These are phyloP conservation scores for Acleris laterana DNA, from an alignment of 2,888 invertebrate species.

Conservation along the genomic window DNA sequence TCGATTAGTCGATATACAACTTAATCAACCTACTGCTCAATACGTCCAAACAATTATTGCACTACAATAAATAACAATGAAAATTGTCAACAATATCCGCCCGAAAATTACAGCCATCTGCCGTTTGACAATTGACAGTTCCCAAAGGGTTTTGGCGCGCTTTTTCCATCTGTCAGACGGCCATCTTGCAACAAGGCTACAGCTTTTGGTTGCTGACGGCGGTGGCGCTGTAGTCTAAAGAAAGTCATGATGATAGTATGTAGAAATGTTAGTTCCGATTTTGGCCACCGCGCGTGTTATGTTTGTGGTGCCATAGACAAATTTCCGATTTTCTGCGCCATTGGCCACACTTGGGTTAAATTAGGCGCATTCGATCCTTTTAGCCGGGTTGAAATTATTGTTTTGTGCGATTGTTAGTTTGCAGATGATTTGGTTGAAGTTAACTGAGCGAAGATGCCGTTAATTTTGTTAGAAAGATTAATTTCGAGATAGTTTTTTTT, in stretches of 20 bases:
- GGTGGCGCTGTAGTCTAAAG: background rate
- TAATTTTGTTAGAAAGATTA: slow-evolving; percentile 19
- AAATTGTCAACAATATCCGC: slow-evolving; percentile 69
- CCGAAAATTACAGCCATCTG: slow-evolving; percentile 79
- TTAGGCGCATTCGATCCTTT: slow-evolving; percentile 67
- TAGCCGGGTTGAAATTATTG: slow-evolving; percentile 48
- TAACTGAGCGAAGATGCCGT: slow-evolving; percentile 35
- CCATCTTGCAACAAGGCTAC: slow-evolving; percentile 59
- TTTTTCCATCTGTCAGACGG: slow-evolving; percentile 69
- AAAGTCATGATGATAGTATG: background rate
- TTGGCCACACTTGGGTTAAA: slow-evolving; percentile 72
- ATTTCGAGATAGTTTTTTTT: background rate
- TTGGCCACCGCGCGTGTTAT: slow-evolving; percentile 1
- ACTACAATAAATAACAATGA: slow-evolving; percentile 73
- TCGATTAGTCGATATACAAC: slow-evolving; percentile 21
- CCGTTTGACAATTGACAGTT: slow-evolving; percentile 56
- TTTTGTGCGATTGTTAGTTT: slow-evolving; percentile 36
- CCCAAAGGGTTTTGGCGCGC: slow-evolving; percentile 81
- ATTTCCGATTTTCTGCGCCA: slow-evolving; percentile 80
- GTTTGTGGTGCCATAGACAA: slow-evolving; percentile 59
- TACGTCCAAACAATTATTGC: slow-evolving; percentile 74
- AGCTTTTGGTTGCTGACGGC: background rate
- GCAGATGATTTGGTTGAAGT: slow-evolving; percentile 24
- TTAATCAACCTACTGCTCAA: slow-evolving; percentile 40
- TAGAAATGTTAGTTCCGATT: background rate